Evolutionary conservation across 1,140 invertebrate species (phyloP).

Genomic region (Ips typographus): DNA sequence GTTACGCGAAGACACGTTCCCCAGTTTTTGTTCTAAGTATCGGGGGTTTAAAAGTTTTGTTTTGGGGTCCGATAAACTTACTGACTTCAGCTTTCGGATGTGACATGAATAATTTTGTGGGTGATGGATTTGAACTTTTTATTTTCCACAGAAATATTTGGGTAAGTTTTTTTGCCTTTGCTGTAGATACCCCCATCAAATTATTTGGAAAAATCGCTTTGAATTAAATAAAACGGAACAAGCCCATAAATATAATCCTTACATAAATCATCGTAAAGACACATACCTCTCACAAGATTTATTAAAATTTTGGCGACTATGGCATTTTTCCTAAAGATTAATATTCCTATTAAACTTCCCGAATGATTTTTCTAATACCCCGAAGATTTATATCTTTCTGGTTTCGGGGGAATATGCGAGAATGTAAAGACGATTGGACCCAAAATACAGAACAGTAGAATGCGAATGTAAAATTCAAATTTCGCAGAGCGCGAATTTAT

Average conservation of each 20-base stretch:
- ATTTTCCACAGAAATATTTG: too few species aligned
- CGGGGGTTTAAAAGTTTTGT: slow-evolving; percentile 33
- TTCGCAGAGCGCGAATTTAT: slow-evolving; percentile 32
- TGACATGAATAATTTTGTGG: slow-evolving; percentile 33
- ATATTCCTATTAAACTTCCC: slow-evolving; percentile 36
- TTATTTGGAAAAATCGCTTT: neutral
- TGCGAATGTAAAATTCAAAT: slow-evolving; percentile 28
- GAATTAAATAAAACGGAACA: slow-evolving; percentile 4
- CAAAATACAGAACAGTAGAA: slow-evolving; percentile 25
- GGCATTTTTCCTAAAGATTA: slow-evolving; percentile 35
- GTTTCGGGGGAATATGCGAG: slow-evolving; percentile 22
- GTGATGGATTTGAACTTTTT: slow-evolving; percentile 16
- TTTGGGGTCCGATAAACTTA: slow-evolving; percentile 11
- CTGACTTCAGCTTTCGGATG: slow-evolving; percentile 27
- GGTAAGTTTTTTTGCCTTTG: neutral
- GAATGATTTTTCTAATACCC: slow-evolving; percentile 35
- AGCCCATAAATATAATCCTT: slow-evolving; percentile 32
- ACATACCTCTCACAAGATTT: slow-evolving; percentile 27
- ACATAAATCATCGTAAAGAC: slow-evolving; percentile 27
- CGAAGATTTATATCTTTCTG: slow-evolving; percentile 32
- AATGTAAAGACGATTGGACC: slow-evolving; percentile 29
- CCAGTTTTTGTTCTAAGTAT: slow-evolving; percentile 27
- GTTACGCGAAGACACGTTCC: slow-evolving; percentile 35
- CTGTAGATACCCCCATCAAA: too few species aligned
- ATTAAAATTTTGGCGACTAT: slow-evolving; percentile 35